These are phyloP conservation scores for Elegia similella DNA, from an alignment of 2,888 invertebrate species.

Conservation along the genomic window DNA sequence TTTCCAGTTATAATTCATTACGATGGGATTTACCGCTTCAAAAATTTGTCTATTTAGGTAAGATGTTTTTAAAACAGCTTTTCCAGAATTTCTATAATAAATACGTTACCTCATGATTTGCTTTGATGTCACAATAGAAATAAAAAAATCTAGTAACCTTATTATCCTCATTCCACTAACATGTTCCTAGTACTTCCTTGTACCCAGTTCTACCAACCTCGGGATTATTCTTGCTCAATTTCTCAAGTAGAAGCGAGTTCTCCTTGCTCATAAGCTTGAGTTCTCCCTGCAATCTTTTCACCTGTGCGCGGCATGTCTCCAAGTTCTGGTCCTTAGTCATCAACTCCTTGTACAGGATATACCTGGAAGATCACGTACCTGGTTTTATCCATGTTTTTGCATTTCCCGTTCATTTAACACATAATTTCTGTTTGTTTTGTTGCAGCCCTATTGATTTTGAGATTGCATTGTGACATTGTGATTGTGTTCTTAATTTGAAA, in stretches of 20 bases:
- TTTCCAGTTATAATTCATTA: too few species aligned
- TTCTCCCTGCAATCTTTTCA: constrained; percentile 83
- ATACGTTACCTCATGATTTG: too few species aligned
- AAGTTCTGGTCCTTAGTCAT: constrained; percentile 84
- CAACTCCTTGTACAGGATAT: constrained; percentile 83
- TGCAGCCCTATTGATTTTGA: constrained; percentile 2
- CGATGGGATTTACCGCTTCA: too few species aligned
- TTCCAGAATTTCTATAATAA: too few species aligned
- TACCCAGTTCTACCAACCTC: constrained; percentile 32
- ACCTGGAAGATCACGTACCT: constrained; percentile 72
- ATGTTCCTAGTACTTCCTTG: too few species aligned
- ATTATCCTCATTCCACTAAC: too few species aligned
- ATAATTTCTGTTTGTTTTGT: constrained; percentile 28
- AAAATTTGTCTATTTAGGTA: too few species aligned
- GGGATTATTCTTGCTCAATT: constrained; percentile 64
- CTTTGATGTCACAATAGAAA: too few species aligned
- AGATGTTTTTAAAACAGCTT: too few species aligned
- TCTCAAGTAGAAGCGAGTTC: constrained; percentile 80
- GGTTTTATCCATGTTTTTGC: constrained; percentile 42
- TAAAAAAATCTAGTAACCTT: too few species aligned
- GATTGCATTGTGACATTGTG: neutral
- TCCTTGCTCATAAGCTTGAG: constrained; percentile 84
- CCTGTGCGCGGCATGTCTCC: constrained; percentile 83
- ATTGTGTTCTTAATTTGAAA: neutral
- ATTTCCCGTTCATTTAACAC: constrained; percentile 25